Conservation (phyloP, 2,113 vertebrate genomes). For the Chinchilla lanigera region DNA sequence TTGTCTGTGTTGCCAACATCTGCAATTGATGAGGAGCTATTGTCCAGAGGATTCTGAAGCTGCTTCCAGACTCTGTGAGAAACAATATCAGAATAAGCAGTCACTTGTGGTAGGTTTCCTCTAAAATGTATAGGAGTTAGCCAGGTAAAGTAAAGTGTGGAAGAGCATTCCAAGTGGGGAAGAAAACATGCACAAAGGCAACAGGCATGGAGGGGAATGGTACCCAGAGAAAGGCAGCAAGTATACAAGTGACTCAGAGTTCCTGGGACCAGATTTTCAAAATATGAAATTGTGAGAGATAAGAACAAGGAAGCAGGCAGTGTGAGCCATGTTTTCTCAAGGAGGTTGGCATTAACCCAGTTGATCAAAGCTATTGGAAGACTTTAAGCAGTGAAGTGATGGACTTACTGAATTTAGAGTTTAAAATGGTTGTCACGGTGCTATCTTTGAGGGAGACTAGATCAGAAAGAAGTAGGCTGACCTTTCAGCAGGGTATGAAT, state of each 20-base stretch:
- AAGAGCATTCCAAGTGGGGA: neutral
- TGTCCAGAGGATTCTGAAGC: neutral
- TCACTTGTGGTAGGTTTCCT: neutral
- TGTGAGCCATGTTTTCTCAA: neutral
- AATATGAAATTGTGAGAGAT: neutral
- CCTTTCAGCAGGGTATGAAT: neutral
- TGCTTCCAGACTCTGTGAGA: neutral
- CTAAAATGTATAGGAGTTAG: neutral
- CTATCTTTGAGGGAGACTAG: neutral
- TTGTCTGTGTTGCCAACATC: neutral
- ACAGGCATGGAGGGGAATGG: neutral
- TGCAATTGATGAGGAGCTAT: neutral
- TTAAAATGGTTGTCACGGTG: neutral
- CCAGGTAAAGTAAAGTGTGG: neutral
- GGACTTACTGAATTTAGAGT: neutral
- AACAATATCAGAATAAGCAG: neutral
- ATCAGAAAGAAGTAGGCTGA: neutral
- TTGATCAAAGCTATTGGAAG: neutral
- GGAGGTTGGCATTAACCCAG: neutral
- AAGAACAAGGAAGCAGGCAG: neutral
- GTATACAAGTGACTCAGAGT: neutral
- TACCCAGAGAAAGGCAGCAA: neutral
- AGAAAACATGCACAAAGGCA: neutral
- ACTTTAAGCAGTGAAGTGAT: neutral
- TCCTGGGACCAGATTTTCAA: neutral